A percentile compares a stretch with the other conserved stretches of the same genome.
Conservation (phyloP, 2,888 invertebrate species). For the Trisateles emortualis region DNA sequence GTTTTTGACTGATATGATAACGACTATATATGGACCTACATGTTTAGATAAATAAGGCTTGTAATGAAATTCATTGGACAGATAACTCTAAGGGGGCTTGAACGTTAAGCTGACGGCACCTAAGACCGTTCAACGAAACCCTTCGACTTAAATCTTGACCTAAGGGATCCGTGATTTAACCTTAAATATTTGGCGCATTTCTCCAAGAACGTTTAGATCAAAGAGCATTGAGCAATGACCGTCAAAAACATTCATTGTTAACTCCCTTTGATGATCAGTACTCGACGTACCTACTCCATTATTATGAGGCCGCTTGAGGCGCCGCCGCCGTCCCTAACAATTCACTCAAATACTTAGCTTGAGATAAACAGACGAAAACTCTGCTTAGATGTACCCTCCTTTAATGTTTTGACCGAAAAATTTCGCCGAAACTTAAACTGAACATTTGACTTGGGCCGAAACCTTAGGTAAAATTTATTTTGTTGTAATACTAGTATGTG, state of each 20-base stretch:
- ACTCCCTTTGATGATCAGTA: slow-evolving; percentile 69
- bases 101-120: slow-evolving; percentile 23
- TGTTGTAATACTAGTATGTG: too few relatives aligned
- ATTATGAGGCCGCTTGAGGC: slow-evolving; percentile 57
- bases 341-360: slow-evolving; percentile 49
- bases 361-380: slow-evolving; percentile 47
- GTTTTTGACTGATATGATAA: too few relatives aligned
- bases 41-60: not conserved
- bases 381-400: slow-evolving; percentile 28
- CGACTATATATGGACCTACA: too few relatives aligned
- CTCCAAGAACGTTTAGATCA: slow-evolving; percentile 61
- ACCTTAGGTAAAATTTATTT: too few relatives aligned
- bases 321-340: slow-evolving; percentile 55
- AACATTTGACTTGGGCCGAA: too few relatives aligned
- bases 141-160: slow-evolving; percentile 34
- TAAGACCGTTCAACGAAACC: slow-evolving; percentile 21
- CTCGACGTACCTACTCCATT: slow-evolving; percentile 56
- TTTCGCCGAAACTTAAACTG: not conserved
- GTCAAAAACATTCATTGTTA: slow-evolving; percentile 69
- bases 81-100: slow-evolving; percentile 19
- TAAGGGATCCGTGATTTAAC: slow-evolving; percentile 46
- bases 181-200: slow-evolving; percentile 67
- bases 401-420: not conserved
- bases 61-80: not conserved
- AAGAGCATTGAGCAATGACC: slow-evolving; percentile 67